Conservation (phyloP, 2,888 invertebrate species). For the Dioctria rufipes region DNA sequence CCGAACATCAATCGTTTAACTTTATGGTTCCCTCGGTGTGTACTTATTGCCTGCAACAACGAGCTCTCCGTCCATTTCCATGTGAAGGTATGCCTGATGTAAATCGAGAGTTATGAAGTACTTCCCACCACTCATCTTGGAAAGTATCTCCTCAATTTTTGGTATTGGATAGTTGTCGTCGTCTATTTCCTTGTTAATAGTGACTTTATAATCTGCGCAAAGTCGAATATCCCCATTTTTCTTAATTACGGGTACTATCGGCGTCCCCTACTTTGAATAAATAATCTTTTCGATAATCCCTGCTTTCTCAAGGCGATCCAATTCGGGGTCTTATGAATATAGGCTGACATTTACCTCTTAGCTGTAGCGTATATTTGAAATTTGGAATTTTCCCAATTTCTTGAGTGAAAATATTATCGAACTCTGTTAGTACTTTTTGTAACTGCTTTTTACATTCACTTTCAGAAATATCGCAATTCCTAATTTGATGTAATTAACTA, state of each 20-base stretch:
- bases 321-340: not conserved
- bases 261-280: not conserved
- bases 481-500: not conserved
- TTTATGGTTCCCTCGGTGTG: too few species aligned
- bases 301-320: not conserved
- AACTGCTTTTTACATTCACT: not conserved
- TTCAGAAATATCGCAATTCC: not conserved
- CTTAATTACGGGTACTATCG: not conserved
- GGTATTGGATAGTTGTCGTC: too few species aligned
- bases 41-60: too few species aligned
- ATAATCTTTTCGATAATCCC: not conserved
- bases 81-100: too few species aligned
- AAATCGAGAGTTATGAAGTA: too few species aligned
- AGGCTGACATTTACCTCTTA: not conserved
- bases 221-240: not conserved
- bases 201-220: not conserved
- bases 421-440: not conserved
- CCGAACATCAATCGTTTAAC: too few species aligned
- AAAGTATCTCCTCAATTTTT: too few species aligned
- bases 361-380: too few species aligned
- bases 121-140: too few species aligned
- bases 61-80: too few species aligned
- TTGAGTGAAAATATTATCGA: not conserved
- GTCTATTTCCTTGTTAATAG: too few species aligned
- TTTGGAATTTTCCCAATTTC: slow-evolving; percentile 5